Evolutionary conservation across 2,113 vertebrate genomes (phyloP).

Genomic region (Dicaeum eximium): DNA sequence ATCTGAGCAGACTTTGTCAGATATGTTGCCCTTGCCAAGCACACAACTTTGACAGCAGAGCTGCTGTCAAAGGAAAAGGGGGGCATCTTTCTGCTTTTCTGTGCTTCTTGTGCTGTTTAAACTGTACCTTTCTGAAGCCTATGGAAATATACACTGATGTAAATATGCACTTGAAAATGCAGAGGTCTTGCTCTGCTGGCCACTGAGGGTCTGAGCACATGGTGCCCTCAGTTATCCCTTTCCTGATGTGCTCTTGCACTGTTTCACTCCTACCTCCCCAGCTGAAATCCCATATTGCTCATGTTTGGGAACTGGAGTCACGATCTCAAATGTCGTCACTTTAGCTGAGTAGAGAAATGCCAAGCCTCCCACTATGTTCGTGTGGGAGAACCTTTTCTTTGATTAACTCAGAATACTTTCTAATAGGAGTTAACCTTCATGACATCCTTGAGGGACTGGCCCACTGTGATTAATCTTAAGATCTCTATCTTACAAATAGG

Average conservation of each 20-base stretch:
- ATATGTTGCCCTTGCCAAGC: neutral
- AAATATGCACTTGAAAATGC: rapidly evolving
- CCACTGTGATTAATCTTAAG: neutral
- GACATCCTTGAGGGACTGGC: constrained; percentile 4
- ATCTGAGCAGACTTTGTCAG: neutral
- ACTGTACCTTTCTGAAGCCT: neutral
- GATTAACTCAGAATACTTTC: constrained; percentile 36
- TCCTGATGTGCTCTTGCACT: neutral
- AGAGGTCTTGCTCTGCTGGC: neutral
- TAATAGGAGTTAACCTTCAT: constrained; percentile 14
- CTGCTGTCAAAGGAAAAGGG: neutral
- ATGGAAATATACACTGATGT: neutral
- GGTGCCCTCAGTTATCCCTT: neutral
- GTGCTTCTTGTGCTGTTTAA: neutral
- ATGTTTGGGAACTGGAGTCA: constrained; percentile 34
- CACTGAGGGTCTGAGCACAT: neutral
- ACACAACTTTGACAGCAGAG: neutral
- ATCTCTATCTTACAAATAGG: neutral
- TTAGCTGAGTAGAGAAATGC: constrained; percentile 17
- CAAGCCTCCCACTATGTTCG: constrained; percentile 30
- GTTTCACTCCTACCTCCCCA: neutral
- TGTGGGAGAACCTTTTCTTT: constrained; percentile 48
- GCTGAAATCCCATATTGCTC: constrained; percentile 5
- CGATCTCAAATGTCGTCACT: constrained; percentile 22
- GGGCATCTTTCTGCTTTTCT: neutral